phyloP scores from a whole-genome alignment of 1,140 invertebrate species.

The Daktulosphaira vitifoliae region DNA sequence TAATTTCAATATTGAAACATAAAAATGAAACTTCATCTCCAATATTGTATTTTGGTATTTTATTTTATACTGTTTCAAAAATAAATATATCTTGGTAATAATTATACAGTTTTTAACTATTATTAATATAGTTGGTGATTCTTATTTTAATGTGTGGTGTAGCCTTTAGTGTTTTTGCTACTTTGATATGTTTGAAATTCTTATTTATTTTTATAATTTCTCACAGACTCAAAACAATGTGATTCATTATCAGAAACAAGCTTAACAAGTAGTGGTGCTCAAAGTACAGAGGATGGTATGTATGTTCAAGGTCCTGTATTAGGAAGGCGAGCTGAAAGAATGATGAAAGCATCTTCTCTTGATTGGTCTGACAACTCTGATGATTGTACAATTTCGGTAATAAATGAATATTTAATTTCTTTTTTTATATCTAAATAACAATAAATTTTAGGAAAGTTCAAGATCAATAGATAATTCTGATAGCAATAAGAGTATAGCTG shows the following conservation, averaged over 20 bases:
- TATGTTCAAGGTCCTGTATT: conserved; percentile 17
- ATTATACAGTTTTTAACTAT: not conserved
- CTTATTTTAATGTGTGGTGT: not conserved
- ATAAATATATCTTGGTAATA: not conserved
- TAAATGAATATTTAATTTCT: not conserved
- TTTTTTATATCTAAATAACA: too few relatives aligned
- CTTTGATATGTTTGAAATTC: too few relatives aligned
- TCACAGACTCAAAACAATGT: conserved; percentile 2
- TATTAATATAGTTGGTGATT: not conserved
- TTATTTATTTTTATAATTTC: too few relatives aligned
- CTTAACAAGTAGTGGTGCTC: conserved; percentile 25
- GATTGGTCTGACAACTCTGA: conserved; percentile 27
- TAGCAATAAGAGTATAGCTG: not conserved
- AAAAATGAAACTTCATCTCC: conserved; percentile 13
- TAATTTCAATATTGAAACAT: conserved; percentile 29
- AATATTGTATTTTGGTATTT: not conserved
- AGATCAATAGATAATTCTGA: conserved; percentile 15
- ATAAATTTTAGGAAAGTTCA: conserved; percentile 7
- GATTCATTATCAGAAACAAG: conserved; percentile 29
- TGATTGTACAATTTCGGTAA: conserved; percentile 14
- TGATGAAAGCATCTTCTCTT: conserved; percentile 27
- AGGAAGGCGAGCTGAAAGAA: conserved; percentile 21
- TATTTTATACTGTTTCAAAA: too few relatives aligned
- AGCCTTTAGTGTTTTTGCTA: too few relatives aligned
- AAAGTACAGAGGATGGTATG: conserved; percentile 9